A percentile compares a stretch with the other conserved stretches of the same genome.
These are phyloP conservation scores for Verasper variegatus DNA, from an alignment of 2,113 vertebrate genomes.

Conservation along the genomic window DNA sequence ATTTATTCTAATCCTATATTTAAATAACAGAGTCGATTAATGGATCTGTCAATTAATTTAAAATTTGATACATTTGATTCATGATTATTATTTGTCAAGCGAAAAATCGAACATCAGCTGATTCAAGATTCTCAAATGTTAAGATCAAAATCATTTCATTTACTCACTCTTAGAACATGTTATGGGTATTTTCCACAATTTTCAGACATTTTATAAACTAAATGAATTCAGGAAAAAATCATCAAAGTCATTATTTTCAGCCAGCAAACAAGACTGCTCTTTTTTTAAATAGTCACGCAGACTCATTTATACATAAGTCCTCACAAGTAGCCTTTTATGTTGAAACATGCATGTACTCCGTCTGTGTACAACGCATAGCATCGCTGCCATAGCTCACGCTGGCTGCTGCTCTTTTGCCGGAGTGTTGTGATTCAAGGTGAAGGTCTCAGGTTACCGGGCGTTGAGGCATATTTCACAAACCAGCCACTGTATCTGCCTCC, in stretches of 20 bases:
- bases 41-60: too few species aligned
- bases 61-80: too few species aligned
- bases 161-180: too few species aligned
- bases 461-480: conserved; percentile 68
- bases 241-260: not conserved
- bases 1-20: too few species aligned
- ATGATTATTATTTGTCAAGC: too few species aligned
- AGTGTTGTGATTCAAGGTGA: conserved; percentile 67
- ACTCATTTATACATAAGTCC: conserved; percentile 43
- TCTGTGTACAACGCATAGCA: conserved; percentile 19
- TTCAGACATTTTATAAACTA: not conserved
- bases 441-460: conserved; percentile 65
- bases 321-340: conserved; percentile 49
- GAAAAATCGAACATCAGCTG: too few species aligned
- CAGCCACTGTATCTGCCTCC: conserved; percentile 65
- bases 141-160: too few species aligned
- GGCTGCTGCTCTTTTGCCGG: conserved; percentile 32
- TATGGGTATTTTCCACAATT: too few species aligned
- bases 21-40: too few species aligned
- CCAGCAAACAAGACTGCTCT: not conserved
- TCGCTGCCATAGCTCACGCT: conserved; percentile 33
- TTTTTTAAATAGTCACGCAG: not conserved
- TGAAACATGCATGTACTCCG: conserved; percentile 27
- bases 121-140: too few species aligned
- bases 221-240: not conserved